Evolutionary conservation across 2,888 invertebrate species (phyloP).

Genomic region (Elegia similella): DNA sequence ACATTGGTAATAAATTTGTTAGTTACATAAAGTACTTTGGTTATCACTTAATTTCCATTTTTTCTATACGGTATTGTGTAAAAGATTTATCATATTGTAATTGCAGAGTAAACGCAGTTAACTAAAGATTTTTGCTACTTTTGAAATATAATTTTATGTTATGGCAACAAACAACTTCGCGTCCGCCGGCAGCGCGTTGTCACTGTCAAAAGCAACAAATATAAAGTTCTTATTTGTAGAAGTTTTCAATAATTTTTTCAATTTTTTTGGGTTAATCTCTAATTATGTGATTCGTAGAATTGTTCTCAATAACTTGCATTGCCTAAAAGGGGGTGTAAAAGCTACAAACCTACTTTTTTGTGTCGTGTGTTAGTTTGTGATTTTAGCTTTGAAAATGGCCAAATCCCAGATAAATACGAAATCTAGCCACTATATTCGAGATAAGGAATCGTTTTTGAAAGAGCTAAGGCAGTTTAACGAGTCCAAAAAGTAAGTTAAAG

Average conservation of each 20-base stretch:
- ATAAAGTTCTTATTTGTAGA: conserved; percentile 18
- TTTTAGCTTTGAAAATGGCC: conserved; percentile 52
- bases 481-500: conserved; percentile 89
- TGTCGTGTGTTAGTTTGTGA: not conserved
- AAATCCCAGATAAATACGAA: conserved; percentile 76
- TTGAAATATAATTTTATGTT: conserved; percentile 3
- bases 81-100: no score
- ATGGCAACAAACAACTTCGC: conserved; percentile 19
- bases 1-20: no score
- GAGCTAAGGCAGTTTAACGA: conserved; percentile 96
- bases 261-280: conserved; percentile 20
- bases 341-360: not conserved
- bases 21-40: no score
- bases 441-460: conserved; percentile 90
- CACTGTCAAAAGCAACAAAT: conserved; percentile 34
- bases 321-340: not conserved
- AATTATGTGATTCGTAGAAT: conserved; percentile 25
- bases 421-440: conserved; percentile 87
- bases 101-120: no score
- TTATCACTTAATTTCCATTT: no score
- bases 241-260: conserved; percentile 28
- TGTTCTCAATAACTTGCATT: not conserved
- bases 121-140: no score
- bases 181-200: conserved; percentile 30
- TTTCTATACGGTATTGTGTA: no score